phyloP scores from a whole-genome alignment of 1,140 invertebrate species.

The Wasmannia auropunctata region DNA sequence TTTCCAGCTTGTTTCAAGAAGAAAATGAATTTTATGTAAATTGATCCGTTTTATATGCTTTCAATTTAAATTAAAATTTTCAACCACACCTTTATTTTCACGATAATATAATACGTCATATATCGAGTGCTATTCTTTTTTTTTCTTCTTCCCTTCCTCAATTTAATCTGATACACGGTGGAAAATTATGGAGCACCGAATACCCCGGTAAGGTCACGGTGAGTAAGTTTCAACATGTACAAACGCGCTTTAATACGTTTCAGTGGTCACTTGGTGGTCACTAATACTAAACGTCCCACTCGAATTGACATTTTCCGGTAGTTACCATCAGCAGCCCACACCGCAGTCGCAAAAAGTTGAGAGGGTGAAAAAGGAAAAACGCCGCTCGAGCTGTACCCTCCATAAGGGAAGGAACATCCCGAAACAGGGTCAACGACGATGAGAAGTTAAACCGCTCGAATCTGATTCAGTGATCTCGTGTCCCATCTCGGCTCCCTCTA shows the following conservation, averaged over 20 bases:
- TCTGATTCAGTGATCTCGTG: constrained; percentile 10
- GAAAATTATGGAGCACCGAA: not conserved
- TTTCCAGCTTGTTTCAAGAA: not conserved
- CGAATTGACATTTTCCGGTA: constrained; percentile 18
- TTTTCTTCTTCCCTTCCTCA: not conserved
- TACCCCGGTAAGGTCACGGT: not conserved
- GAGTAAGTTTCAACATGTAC: not conserved
- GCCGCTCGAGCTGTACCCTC: not conserved
- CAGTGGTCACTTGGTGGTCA: constrained; percentile 7
- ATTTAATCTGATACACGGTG: not conserved
- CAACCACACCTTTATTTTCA: not conserved
- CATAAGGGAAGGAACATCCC: not conserved
- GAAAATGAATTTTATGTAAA: constrained; percentile 20
- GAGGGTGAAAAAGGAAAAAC: not conserved
- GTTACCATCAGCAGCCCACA: not conserved
- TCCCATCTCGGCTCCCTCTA: not conserved
- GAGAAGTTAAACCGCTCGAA: constrained; percentile 12
- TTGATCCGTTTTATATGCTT: not conserved
- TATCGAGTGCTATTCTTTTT: not conserved
- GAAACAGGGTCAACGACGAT: constrained; percentile 7
- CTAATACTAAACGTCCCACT: constrained; percentile 1
- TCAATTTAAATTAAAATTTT: constrained; percentile 30
- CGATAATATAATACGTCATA: not conserved
- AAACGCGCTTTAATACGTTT: constrained; percentile 8
- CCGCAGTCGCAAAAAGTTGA: constrained; percentile 3